Percentiles rank a stretch among this genome's conserved stretches.
phyloP scores from a whole-genome alignment of 2,797 vertebrate genomes.

The Antrozous pallidus region DNA sequence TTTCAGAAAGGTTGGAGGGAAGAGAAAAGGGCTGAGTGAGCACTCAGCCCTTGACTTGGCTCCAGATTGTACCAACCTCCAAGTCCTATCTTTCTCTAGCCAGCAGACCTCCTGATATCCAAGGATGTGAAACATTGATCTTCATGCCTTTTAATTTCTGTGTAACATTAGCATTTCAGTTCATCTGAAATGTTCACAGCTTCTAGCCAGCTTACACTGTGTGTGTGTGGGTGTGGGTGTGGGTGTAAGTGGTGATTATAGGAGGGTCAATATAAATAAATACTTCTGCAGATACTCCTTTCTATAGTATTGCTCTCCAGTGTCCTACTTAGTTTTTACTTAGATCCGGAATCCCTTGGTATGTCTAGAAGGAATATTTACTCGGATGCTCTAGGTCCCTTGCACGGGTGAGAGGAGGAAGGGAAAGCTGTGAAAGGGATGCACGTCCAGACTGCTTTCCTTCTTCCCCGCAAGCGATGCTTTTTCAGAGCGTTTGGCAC shows the following conservation, averaged over 20 bases:
- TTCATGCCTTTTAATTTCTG: neutral
- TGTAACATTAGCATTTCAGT: neutral
- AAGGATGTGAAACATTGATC: neutral
- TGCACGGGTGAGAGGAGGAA: neutral
- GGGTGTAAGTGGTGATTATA: neutral
- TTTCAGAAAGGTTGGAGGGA: neutral
- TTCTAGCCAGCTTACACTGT: neutral
- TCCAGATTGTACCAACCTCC: neutral
- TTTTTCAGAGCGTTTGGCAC: constrained; percentile 57
- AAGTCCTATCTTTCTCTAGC: neutral
- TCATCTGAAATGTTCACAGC: neutral
- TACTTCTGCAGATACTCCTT: neutral
- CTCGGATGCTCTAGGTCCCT: neutral
- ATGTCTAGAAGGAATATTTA: neutral
- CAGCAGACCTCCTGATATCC: neutral
- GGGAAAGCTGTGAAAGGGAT: neutral
- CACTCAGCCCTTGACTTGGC: neutral
- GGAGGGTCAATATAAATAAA: neutral
- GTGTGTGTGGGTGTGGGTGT: neutral
- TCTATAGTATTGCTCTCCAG: neutral
- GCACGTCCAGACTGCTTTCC: neutral
- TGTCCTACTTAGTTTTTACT: neutral
- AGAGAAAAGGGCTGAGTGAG: neutral
- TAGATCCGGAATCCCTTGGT: neutral
- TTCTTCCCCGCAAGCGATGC: constrained; percentile 32